Evolutionary conservation across 2,797 vertebrate species (phyloP).

Genomic region (Parotocinclus haroldoi): DNA sequence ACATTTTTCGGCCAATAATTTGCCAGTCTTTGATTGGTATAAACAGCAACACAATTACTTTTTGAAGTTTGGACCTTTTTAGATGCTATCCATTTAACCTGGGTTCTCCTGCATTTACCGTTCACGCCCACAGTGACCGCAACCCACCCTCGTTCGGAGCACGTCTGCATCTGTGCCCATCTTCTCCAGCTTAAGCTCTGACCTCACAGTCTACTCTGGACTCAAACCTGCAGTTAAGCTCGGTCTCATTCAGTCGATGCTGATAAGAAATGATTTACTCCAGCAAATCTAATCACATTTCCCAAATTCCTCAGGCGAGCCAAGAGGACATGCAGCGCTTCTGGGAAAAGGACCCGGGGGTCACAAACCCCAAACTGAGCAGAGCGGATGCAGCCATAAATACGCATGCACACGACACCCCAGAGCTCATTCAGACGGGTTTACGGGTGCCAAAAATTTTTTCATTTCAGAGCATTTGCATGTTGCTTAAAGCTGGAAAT

Average conservation of each 20-base stretch:
- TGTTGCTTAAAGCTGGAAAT: background rate
- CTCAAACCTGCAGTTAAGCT: background rate
- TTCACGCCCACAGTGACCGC: too few relatives aligned
- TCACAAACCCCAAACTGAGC: background rate
- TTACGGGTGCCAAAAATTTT: background rate
- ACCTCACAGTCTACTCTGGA: background rate
- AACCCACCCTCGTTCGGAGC: too few relatives aligned
- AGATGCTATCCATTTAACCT: too few relatives aligned
- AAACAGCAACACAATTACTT: too few relatives aligned
- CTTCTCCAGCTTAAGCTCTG: too few relatives aligned
- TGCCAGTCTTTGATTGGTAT: too few relatives aligned
- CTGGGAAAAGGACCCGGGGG: background rate
- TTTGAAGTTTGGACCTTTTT: too few relatives aligned
- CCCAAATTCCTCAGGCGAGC: background rate
- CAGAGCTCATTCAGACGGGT: background rate
- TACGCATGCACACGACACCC: background rate
- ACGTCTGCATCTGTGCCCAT: too few relatives aligned
- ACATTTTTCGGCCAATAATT: too few relatives aligned
- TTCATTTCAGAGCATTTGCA: background rate
- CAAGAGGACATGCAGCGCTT: background rate
- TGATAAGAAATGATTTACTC: background rate
- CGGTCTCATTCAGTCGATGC: background rate
- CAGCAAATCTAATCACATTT: conserved; percentile 6
- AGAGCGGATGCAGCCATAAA: background rate
- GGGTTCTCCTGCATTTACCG: too few relatives aligned